Conservation (phyloP, 2,888 invertebrate species). For the Prenolepis imparis region DNA sequence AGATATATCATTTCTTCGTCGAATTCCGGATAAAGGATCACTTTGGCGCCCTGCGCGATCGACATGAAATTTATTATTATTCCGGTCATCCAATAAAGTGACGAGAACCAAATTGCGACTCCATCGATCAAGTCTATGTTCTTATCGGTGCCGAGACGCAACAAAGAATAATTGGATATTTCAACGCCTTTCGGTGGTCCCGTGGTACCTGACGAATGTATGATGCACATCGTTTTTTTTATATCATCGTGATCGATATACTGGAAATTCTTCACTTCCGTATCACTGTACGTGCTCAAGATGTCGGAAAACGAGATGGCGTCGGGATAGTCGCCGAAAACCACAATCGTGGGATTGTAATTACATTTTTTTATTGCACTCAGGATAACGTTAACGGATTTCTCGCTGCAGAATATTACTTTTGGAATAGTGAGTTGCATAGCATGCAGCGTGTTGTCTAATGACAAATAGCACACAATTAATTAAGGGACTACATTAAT, state of each 20-base stretch:
- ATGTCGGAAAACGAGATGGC: conserved; percentile 69
- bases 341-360: conserved; percentile 59
- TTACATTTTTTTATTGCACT: conserved; percentile 66
- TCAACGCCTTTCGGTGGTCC: conserved; percentile 81
- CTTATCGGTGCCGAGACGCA: conserved; percentile 25
- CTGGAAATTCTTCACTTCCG: conserved; percentile 72
- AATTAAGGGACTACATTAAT: neutral
- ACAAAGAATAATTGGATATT: conserved; percentile 73
- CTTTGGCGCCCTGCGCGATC: conserved; percentile 53
- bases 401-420: conserved; percentile 74
- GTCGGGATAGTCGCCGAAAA: conserved; percentile 72
- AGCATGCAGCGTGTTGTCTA: conserved; percentile 74
- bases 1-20: conserved; percentile 74
- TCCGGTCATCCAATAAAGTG: conserved; percentile 81
- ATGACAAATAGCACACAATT: neutral
- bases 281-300: conserved; percentile 61
- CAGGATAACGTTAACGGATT: conserved; percentile 34
- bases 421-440: conserved; percentile 76
- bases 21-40: conserved; percentile 74
- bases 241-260: conserved; percentile 60
- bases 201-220: conserved; percentile 83
- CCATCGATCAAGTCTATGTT: neutral
- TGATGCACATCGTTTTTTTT: conserved; percentile 70
- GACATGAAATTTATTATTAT: conserved; percentile 65
- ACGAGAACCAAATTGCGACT: conserved; percentile 73